Evolutionary conservation across 2,888 invertebrate genomes (phyloP).

Genomic region (Siphonodentalium dalli): DNA sequence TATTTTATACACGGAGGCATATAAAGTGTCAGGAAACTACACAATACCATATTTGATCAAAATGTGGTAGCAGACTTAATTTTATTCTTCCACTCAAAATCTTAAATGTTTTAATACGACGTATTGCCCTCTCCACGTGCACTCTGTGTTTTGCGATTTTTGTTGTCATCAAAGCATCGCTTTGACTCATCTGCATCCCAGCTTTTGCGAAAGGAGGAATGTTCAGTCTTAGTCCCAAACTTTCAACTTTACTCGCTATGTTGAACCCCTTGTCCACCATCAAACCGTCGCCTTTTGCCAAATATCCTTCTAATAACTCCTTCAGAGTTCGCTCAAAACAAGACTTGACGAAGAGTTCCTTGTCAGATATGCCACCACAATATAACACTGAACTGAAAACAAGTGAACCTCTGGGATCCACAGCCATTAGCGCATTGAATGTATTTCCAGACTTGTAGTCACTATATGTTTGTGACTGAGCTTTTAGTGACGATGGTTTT

Average conservation of each 20-base stretch:
- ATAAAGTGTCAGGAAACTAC: slow-evolving; percentile 14
- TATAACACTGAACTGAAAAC: slow-evolving; percentile 18
- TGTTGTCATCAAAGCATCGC: slow-evolving; percentile 6
- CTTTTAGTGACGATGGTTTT: slow-evolving; percentile 10
- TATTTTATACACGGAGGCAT: too few relatives aligned
- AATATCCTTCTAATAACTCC: background rate
- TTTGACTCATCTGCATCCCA: slow-evolving; percentile 5
- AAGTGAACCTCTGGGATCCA: slow-evolving; percentile 19
- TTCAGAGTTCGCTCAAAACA: slow-evolving; percentile 1
- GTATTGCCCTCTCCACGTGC: slow-evolving; percentile 17
- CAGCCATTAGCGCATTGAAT: slow-evolving; percentile 13
- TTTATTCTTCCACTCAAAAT: background rate
- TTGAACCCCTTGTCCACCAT: slow-evolving; percentile 18
- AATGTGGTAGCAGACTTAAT: background rate
- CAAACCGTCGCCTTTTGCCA: slow-evolving; percentile 12
- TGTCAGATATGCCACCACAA: slow-evolving; percentile 17
- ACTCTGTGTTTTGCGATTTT: slow-evolving; percentile 17
- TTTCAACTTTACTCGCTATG: slow-evolving; percentile 1
- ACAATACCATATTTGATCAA: slow-evolving; percentile 18
- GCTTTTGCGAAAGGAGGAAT: slow-evolving; percentile 11
- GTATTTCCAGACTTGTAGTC: slow-evolving; percentile 25
- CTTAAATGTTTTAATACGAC: slow-evolving; percentile 13
- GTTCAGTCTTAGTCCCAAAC: slow-evolving; percentile 4
- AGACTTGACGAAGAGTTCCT: slow-evolving; percentile 8
- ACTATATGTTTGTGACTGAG: slow-evolving; percentile 12